phyloP scores from a whole-genome alignment of 2,797 vertebrate genomes.

The Apodemus agrarius region DNA sequence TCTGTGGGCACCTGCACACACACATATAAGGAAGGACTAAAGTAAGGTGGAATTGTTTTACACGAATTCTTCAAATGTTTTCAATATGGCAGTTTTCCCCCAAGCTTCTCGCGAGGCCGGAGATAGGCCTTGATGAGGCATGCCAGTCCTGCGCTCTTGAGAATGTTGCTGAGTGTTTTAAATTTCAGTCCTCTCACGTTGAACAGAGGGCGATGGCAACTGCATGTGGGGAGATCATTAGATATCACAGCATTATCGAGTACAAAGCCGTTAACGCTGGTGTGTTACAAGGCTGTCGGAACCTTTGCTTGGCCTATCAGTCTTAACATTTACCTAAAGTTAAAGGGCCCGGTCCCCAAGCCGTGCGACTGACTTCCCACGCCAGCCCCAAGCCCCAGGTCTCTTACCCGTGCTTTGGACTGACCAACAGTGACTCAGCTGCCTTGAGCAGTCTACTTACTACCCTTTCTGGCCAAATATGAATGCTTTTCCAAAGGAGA shows the following conservation, averaged over 20 bases:
- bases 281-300: too few species aligned
- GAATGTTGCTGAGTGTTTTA: background rate
- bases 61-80: slow-evolving; percentile 3
- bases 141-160: background rate
- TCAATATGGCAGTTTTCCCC: background rate
- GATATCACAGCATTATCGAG: background rate
- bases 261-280: background rate
- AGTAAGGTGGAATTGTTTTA: background rate
- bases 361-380: background rate
- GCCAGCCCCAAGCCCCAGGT: background rate
- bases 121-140: background rate
- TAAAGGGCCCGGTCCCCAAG: background rate
- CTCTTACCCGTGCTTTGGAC: background rate
- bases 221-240: background rate
- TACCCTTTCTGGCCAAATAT: background rate
- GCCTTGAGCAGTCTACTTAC: too few species aligned
- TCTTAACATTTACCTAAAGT: background rate
- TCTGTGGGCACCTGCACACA: background rate
- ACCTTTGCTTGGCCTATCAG: background rate
- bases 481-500: background rate
- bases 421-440: background rate
- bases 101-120: background rate
- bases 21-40: background rate
- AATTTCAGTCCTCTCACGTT: background rate
- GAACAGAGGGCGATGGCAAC: background rate